A percentile compares a stretch with the other conserved stretches of the same genome.
Evolutionary conservation across 2,113 vertebrate species (phyloP).

Genomic region (Pluvianellus socialis): DNA sequence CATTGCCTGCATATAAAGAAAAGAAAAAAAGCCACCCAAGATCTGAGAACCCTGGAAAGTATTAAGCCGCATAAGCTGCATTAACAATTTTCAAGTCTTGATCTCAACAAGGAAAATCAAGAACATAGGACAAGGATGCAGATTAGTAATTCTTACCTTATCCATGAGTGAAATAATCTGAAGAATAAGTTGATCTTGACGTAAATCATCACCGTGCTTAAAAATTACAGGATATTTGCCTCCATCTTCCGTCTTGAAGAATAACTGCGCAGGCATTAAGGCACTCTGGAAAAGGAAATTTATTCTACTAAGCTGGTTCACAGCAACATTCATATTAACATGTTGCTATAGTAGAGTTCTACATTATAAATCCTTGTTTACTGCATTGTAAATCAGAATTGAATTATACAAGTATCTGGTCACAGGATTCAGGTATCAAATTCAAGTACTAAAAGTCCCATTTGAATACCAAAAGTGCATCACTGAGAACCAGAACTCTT

Average conservation of each 20-base stretch:
- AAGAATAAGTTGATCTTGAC: constrained; percentile 97
- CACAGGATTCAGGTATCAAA: not conserved
- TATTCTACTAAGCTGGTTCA: not conserved
- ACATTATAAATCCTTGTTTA: not conserved
- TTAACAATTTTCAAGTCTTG: not conserved
- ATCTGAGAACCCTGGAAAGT: not conserved
- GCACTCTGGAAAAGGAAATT: constrained; percentile 82
- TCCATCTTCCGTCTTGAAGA: constrained; percentile 94
- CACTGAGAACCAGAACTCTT: not conserved
- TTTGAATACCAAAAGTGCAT: not conserved
- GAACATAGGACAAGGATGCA: not conserved
- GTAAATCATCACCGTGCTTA: constrained; percentile 95
- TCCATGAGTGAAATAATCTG: constrained; percentile 99
- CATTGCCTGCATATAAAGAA: not conserved
- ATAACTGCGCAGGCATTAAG: constrained; percentile 96
- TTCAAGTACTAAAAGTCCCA: not conserved
- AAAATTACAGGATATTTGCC: constrained; percentile 96
- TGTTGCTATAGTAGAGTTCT: not conserved
- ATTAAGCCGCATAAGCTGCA: not conserved
- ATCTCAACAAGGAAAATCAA: not conserved
- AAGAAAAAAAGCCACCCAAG: not conserved
- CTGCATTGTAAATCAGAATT: not conserved
- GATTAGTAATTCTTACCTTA: constrained; percentile 78
- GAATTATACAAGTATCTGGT: not conserved
- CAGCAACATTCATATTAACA: not conserved